These are phyloP conservation scores for Andrena fulva DNA, from an alignment of 2,888 invertebrate species.

Conservation along the genomic window DNA sequence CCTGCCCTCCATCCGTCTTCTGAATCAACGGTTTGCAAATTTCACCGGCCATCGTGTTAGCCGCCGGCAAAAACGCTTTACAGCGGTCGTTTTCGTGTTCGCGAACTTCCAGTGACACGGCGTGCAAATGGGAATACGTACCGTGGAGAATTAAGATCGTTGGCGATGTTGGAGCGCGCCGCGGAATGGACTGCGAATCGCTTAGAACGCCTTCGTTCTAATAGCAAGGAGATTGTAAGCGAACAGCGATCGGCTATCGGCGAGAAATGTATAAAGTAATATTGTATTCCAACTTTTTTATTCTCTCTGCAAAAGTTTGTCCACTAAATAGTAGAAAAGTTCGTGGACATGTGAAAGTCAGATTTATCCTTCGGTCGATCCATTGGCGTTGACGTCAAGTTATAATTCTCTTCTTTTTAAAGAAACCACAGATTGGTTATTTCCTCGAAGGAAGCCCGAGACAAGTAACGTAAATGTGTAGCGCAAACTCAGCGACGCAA, in stretches of 20 bases:
- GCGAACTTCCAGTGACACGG: constrained; percentile 5
- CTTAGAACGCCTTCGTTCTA: no score
- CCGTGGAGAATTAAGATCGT: constrained; percentile 20
- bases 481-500: not conserved
- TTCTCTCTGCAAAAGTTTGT: no score
- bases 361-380: no score
- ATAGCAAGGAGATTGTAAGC: no score
- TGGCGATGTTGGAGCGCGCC: not conserved
- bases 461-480: not conserved
- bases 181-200: not conserved
- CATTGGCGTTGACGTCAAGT: not conserved
- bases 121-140: constrained; percentile 18
- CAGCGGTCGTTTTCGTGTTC: constrained; percentile 8
- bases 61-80: not conserved
- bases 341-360: no score
- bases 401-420: not conserved
- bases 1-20: constrained; percentile 4
- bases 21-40: constrained; percentile 21
- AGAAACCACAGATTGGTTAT: not conserved
- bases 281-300: no score
- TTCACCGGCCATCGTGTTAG: not conserved
- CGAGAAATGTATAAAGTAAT: no score
- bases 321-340: no score
- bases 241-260: no score
- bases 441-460: not conserved